phyloP scores from a whole-genome alignment of 1,140 invertebrate species.

The Bombus affinis region DNA sequence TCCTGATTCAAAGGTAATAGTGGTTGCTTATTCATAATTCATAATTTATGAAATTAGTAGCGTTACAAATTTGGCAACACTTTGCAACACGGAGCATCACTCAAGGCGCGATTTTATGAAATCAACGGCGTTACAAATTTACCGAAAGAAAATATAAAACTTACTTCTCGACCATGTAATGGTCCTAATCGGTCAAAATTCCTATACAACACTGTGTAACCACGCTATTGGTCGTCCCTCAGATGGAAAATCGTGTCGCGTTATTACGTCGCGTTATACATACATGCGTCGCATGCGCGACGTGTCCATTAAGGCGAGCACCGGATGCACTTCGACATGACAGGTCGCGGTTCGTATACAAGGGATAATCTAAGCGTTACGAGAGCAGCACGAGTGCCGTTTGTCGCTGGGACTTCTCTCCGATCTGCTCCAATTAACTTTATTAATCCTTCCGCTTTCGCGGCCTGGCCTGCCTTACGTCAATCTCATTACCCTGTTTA shows the following conservation, averaged over 20 bases:
- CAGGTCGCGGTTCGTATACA: slow-evolving; percentile 59
- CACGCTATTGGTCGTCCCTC: background rate
- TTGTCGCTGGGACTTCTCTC: slow-evolving; percentile 72
- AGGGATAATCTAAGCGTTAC: slow-evolving; percentile 66
- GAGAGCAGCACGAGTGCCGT: slow-evolving; percentile 65
- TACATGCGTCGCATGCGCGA: slow-evolving; percentile 2
- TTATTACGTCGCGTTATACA: slow-evolving; percentile 12
- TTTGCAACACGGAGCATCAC: too few relatives aligned
- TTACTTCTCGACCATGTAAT: background rate
- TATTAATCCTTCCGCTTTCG: slow-evolving; percentile 77
- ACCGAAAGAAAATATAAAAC: background rate
- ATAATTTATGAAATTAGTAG: too few relatives aligned
- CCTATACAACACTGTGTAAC: background rate
- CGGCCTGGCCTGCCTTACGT: slow-evolving; percentile 70
- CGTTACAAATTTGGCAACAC: too few relatives aligned
- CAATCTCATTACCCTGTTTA: slow-evolving; percentile 68
- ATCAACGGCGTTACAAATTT: background rate
- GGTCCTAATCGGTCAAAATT: background rate
- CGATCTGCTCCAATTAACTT: slow-evolving; percentile 75
- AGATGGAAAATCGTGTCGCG: slow-evolving; percentile 34
- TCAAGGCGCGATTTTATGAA: background rate
- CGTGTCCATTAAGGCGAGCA: slow-evolving; percentile 50
- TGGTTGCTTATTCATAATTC: too few relatives aligned
- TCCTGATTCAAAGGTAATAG: too few relatives aligned
- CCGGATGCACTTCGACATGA: slow-evolving; percentile 56